phyloP scores from a whole-genome alignment of 2,888 invertebrate genomes.

The Polymixis lichenea region DNA sequence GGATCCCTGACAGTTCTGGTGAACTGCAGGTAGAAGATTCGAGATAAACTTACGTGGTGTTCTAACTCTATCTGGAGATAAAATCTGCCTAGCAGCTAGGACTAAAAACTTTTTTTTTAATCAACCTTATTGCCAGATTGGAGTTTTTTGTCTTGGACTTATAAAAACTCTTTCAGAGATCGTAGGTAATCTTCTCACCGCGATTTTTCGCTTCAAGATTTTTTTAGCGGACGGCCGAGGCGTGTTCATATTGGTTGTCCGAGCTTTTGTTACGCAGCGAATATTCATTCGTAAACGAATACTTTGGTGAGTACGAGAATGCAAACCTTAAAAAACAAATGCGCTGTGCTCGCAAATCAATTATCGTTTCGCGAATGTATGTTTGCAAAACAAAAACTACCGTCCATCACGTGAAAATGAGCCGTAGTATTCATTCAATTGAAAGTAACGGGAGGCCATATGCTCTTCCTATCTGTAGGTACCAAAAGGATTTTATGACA shows the following conservation, averaged over 20 bases:
- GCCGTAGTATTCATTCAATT: background rate
- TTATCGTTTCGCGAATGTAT: background rate
- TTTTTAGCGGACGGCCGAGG: too few species aligned
- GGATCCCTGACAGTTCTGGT: constrained; percentile 4
- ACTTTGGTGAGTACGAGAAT: background rate
- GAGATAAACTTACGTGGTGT: background rate
- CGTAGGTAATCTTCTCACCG: background rate
- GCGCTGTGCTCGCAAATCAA: background rate
- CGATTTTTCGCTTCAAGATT: too few species aligned
- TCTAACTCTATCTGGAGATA: background rate
- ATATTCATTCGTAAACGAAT: background rate
- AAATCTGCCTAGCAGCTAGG: background rate
- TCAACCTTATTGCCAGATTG: too few species aligned
- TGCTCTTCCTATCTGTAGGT: background rate
- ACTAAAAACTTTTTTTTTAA: background rate
- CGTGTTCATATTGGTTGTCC: background rate
- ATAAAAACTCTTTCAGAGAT: background rate
- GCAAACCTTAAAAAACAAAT: background rate
- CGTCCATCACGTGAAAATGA: background rate
- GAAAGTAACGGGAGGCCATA: background rate
- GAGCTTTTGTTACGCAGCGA: background rate
- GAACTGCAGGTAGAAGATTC: background rate
- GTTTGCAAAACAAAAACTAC: background rate
- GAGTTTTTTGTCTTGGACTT: background rate
- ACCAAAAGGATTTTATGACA: background rate